These are phyloP conservation scores for Xanthorhoe designata DNA, from an alignment of 2,888 invertebrate genomes.

Conservation along the genomic window DNA sequence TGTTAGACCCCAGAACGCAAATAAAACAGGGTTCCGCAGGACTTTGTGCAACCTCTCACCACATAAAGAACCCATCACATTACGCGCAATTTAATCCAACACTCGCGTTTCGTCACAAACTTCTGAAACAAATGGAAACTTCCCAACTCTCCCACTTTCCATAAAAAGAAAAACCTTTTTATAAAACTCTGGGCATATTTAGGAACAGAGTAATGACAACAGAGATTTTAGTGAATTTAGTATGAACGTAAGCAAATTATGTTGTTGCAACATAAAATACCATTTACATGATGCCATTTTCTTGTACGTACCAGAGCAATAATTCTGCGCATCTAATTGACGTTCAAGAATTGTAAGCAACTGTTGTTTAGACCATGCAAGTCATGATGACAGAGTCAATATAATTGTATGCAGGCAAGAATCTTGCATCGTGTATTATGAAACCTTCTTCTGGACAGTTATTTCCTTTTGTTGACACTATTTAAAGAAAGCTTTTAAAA, in stretches of 20 bases:
- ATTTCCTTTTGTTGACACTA: too few relatives aligned
- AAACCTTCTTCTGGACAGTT: too few relatives aligned
- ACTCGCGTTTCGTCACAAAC: constrained; percentile 30
- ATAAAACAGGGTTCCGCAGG: constrained; percentile 16
- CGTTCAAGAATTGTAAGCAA: too few relatives aligned
- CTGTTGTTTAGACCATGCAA: too few relatives aligned
- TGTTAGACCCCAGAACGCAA: background rate
- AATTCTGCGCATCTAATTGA: too few relatives aligned
- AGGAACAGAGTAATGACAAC: constrained; percentile 8
- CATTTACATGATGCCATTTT: too few relatives aligned
- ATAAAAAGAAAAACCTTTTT: constrained; percentile 31
- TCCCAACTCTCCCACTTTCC: constrained; percentile 15
- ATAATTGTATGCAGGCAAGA: too few relatives aligned
- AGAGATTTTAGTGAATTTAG: background rate
- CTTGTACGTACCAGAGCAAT: too few relatives aligned
- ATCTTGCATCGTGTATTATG: too few relatives aligned
- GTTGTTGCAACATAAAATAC: too few relatives aligned
- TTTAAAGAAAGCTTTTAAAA: too few relatives aligned
- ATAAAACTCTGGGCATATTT: constrained; percentile 28
- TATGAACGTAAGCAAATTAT: constrained; percentile 14
- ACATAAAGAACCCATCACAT: constrained; percentile 30
- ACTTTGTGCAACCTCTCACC: constrained; percentile 16
- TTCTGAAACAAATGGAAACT: constrained; percentile 31
- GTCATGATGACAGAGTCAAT: too few relatives aligned
- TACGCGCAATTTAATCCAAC: constrained; percentile 28